These are phyloP conservation scores for Aporophyla lueneburgensis DNA, from an alignment of 2,888 invertebrate species.

Conservation along the genomic window DNA sequence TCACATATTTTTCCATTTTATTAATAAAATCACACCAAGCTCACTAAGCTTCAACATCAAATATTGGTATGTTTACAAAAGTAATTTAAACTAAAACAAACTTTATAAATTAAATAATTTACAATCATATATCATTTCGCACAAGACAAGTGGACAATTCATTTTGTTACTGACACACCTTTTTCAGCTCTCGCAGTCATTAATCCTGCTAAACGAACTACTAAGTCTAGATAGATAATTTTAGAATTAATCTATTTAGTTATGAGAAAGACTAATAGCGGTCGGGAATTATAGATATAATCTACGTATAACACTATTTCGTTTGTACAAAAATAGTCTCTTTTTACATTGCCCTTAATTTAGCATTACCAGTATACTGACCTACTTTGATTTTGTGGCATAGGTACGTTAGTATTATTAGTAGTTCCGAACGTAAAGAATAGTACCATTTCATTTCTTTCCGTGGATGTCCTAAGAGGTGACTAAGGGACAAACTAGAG, in stretches of 20 bases:
- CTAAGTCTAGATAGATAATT: conserved; percentile 43
- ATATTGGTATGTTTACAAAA: not conserved
- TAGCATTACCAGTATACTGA: not conserved
- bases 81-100: conserved; percentile 15
- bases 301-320: not conserved
- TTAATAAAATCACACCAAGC: too few relatives aligned
- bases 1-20: too few relatives aligned
- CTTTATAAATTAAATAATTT: not conserved
- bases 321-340: too few relatives aligned
- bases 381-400: too few relatives aligned
- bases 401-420: too few relatives aligned
- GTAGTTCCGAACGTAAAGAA: too few relatives aligned
- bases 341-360: not conserved
- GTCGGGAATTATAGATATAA: not conserved
- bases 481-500: too few relatives aligned
- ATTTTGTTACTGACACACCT: conserved; percentile 60
- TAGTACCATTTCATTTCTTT: too few relatives aligned
- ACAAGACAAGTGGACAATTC: conserved; percentile 43
- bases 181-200: conserved; percentile 50
- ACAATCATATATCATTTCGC: conserved; percentile 53
- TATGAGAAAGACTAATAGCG: conserved; percentile 7
- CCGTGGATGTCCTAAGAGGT: too few relatives aligned
- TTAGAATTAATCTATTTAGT: conserved; percentile 45
- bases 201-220: conserved; percentile 43
- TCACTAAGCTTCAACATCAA: too few relatives aligned